Evolutionary conservation across 2,888 invertebrate species (phyloP).

Genomic region (Euzetes globulus): DNA sequence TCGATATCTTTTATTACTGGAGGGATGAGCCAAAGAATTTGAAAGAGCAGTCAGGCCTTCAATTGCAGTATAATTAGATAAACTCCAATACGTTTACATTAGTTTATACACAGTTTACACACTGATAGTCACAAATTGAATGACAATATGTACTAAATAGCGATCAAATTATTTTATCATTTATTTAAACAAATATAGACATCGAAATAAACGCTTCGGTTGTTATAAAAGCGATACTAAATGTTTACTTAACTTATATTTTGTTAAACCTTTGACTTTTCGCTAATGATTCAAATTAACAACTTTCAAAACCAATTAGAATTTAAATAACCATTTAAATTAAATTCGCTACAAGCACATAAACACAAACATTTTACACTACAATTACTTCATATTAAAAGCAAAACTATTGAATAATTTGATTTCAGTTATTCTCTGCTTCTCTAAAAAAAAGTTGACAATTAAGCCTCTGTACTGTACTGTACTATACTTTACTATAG

Average conservation of each 20-base stretch:
- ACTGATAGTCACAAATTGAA: not conserved
- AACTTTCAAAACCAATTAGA: too few species aligned
- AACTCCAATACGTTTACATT: not conserved
- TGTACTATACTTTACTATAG: too few species aligned
- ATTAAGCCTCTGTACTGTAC: too few species aligned
- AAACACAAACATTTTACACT: too few species aligned
- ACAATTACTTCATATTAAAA: too few species aligned
- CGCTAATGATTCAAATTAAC: too few species aligned
- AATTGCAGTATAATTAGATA: not conserved
- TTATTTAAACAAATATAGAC: not conserved
- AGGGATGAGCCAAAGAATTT: conserved; percentile 16
- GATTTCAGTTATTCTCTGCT: too few species aligned
- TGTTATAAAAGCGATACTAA: not conserved
- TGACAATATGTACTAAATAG: not conserved
- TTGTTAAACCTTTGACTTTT: not conserved
- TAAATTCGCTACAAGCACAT: too few species aligned
- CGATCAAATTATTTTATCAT: conserved; percentile 3
- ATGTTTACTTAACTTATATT: not conserved
- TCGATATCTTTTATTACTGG: not conserved
- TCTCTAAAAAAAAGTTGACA: too few species aligned
- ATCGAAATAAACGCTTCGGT: not conserved
- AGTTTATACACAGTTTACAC: not conserved
- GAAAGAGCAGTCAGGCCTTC: not conserved
- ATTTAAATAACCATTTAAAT: too few species aligned
- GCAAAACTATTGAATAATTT: too few species aligned